These are phyloP conservation scores for Willisornis vidua DNA, from an alignment of 2,113 vertebrate genomes.

Conservation along the genomic window DNA sequence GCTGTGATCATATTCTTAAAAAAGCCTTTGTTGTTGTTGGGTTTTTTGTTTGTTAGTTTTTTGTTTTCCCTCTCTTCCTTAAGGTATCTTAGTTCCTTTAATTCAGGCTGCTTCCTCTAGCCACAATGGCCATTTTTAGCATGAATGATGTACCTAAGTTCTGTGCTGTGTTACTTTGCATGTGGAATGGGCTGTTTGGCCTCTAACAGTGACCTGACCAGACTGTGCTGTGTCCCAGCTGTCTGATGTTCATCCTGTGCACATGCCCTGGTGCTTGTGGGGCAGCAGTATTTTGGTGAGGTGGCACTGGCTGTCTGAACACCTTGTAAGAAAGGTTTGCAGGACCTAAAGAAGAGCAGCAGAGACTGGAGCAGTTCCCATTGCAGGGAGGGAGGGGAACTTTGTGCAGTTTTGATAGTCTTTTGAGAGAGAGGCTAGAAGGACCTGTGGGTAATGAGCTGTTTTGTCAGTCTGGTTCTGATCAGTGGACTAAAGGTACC, in stretches of 20 bases:
- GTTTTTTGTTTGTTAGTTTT: too few relatives aligned
- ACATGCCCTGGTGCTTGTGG: background rate
- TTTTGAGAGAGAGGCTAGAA: background rate
- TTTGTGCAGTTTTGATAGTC: background rate
- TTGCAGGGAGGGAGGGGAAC: accelerated
- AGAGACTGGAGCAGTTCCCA: background rate
- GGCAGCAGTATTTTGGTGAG: background rate
- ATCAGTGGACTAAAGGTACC: background rate
- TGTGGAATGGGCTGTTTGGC: background rate
- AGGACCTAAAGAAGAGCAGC: background rate
- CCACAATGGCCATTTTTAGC: background rate
- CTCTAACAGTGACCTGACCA: background rate
- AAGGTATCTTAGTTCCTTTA: background rate
- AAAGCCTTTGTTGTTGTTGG: background rate
- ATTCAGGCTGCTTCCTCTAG: background rate
- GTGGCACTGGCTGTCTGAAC: background rate
- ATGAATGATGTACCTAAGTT: background rate
- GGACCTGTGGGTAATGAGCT: background rate
- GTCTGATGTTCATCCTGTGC: background rate
- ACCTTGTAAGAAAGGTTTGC: background rate
- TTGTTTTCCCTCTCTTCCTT: background rate
- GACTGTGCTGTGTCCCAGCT: background rate
- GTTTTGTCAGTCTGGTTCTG: background rate
- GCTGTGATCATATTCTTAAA: background rate
- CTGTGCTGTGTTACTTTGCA: background rate